Base-by-base conservation (phyloP, 2,113 vertebrate genomes). In the Callionymus lyra region DNA sequence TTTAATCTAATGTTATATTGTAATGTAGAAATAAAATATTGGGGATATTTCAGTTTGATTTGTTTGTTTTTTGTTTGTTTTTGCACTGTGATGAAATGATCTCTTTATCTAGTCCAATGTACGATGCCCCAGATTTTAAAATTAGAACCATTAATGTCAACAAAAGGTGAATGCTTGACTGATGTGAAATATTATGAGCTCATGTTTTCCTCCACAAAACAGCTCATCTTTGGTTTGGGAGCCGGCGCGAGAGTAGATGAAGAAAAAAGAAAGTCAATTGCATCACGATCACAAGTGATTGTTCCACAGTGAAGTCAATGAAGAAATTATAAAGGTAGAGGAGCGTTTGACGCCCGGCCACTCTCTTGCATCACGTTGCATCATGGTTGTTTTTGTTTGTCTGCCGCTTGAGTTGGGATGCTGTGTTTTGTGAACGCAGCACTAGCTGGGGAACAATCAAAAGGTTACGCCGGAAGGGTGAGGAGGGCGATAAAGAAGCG, bases 291-390 rank as follows among this genome's bases (percentile, higher is more conserved):
- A n/a, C n/a, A n/a, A n/a, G n/a, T n/a, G 27, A 37, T 14, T 33
- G 16, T 12, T 36, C 18, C 41, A 52, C 2, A 54, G 6, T 31
- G 21, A 16, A 44, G 44, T 47, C 12, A 49, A 39, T 36, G 32
- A 37, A 37, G 15, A 38, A 45, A 33, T 27, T 50, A 35, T 58
- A 58, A 59, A 43, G 45, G 36, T 16, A 42, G n/a, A 15, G 21
- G 50, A 51, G 47, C 18, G 40, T 50, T 45, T 46, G 47, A 18
- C 13, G 47, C 56, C 53, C 18, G 41, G 37, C 43, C 16, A 39
- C 5, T 49, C 16, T 32, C 2, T 78, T 75, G 46, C 68, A 51
- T 12, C 12, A 8, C 6, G 3, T 78, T 75, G 68, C 71, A 70
- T 72, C 71, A 77, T 36, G 40, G 44, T 41, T 50, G 48, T 60